Percentiles rank a stretch among this genome's conserved stretches.
Evolutionary conservation across 1,140 invertebrate genomes (phyloP).

Genomic region (Mactra quadrangularis): DNA sequence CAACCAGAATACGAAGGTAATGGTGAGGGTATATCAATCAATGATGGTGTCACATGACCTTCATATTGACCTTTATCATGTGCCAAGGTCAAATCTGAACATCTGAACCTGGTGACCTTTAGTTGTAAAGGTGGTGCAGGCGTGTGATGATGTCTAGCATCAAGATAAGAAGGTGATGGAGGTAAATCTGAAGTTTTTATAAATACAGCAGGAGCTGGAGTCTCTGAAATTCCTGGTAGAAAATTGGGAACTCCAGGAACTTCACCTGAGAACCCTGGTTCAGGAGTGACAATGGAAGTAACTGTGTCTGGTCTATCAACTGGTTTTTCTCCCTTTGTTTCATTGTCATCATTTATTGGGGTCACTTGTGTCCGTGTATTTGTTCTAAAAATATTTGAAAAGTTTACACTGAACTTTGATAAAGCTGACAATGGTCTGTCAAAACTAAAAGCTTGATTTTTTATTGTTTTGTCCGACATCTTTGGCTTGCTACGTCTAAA

Average conservation of each 20-base stretch:
- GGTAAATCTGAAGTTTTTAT: neutral
- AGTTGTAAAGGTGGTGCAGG: slow-evolving; percentile 24
- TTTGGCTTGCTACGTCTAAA: slow-evolving; percentile 74
- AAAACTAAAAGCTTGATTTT: slow-evolving; percentile 17
- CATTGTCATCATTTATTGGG: neutral
- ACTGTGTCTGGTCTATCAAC: neutral
- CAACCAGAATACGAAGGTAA: neutral
- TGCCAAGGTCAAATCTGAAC: neutral
- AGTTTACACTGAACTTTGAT: slow-evolving; percentile 54
- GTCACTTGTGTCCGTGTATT: slow-evolving; percentile 13
- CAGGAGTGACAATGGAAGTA: neutral
- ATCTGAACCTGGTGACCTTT: neutral
- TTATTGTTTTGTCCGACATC: slow-evolving; percentile 8
- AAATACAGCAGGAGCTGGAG: slow-evolving; percentile 23
- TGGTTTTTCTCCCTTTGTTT: neutral
- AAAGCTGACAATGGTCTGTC: slow-evolving; percentile 34
- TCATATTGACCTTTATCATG: neutral
- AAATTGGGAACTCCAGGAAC: neutral
- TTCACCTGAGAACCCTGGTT: neutral
- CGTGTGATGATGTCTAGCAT: slow-evolving; percentile 30
- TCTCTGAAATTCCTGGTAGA: slow-evolving; percentile 3
- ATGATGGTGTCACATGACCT: neutral
- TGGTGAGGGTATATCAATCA: neutral
- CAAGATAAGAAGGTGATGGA: neutral
- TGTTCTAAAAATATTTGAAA: slow-evolving; percentile 22